These are phyloP conservation scores for Malurus cyaneus DNA, from an alignment of 2,113 vertebrate genomes.

Conservation along the genomic window DNA sequence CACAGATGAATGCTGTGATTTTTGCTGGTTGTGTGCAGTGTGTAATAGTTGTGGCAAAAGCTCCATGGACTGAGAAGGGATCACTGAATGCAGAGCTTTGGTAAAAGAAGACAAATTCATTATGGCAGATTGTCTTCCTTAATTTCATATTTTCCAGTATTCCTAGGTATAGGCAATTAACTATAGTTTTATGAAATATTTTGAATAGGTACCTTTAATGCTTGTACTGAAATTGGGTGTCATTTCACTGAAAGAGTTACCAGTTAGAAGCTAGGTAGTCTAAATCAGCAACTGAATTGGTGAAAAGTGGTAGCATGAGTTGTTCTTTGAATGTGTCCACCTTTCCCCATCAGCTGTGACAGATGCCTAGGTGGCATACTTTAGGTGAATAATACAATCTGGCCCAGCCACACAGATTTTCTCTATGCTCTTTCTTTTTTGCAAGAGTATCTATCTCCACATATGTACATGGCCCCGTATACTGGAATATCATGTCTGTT, in stretches of 20 bases:
- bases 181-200: background rate
- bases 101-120: background rate
- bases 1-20: background rate
- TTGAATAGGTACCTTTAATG: background rate
- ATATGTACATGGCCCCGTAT: background rate
- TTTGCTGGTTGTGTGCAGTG: background rate
- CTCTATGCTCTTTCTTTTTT: background rate
- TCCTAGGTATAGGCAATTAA: background rate
- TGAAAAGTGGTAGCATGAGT: background rate
- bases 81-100: background rate
- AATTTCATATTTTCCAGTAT: background rate
- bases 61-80: background rate
- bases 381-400: background rate
- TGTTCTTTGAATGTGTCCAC: background rate
- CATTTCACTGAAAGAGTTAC: background rate
- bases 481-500: background rate
- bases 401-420: background rate
- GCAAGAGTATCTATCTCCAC: background rate
- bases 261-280: background rate
- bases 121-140: background rate
- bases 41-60: background rate
- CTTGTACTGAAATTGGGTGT: background rate
- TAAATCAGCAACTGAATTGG: background rate
- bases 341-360: background rate
- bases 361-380: background rate